A percentile compares a stretch with the other conserved stretches of the same genome.
Evolutionary conservation across 2,797 vertebrate genomes (phyloP).

Genomic region (Anguilla marmorata): DNA sequence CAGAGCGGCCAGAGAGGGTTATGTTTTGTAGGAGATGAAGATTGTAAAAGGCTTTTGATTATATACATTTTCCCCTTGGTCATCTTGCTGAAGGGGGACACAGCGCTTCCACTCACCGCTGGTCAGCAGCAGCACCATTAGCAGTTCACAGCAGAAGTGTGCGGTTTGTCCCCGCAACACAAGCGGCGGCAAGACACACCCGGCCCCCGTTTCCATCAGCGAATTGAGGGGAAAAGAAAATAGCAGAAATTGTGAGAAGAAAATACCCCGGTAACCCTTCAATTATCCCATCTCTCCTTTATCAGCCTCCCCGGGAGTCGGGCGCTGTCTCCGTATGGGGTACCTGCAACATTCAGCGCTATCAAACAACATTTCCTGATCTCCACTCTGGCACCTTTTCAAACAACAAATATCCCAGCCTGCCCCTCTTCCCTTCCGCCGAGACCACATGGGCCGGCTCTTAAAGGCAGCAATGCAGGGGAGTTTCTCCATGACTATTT

Average conservation of each 20-base stretch:
- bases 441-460: conserved; percentile 20
- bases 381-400: conserved; percentile 2
- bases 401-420: conserved; percentile 20
- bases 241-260: background rate
- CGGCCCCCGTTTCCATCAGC: conserved; percentile 4
- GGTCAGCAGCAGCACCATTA: conserved; percentile 23
- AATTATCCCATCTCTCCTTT: conserved; percentile 30
- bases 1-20: background rate
- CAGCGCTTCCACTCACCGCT: background rate
- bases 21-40: conserved; percentile 15
- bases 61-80: background rate
- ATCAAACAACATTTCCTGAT: conserved; percentile 35
- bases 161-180: background rate
- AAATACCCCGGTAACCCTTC: conserved; percentile 16
- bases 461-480: conserved; percentile 9
- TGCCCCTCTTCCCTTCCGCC: background rate
- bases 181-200: background rate
- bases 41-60: conserved; percentile 19
- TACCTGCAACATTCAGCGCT: conserved; percentile 18
- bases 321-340: conserved; percentile 15
- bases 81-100: background rate
- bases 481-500: conserved; percentile 24
- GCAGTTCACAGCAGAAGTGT: background rate
- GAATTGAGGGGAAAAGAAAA: conserved; percentile 18
- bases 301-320: conserved; percentile 4